Evolutionary conservation across 1,140 invertebrate species (phyloP).

Genomic region (fruit fly (Drosophila melanogaster)): Release_6_plus_ISO1_MT NT_033777.3:9296501-9297000

Average conservation of each 20-base stretch:
- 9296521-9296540: slow-evolving; percentile 7
- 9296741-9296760: slow-evolving; percentile 56
- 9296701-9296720: slow-evolving; percentile 2
- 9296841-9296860: slow-evolving; percentile 24
- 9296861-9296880: slow-evolving; percentile 32
- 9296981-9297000: background rate
- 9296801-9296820: slow-evolving; percentile 60
- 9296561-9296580: slow-evolving; percentile 37
- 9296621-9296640: slow-evolving; percentile 24
- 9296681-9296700: slow-evolving; percentile 45
- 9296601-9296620: slow-evolving; percentile 44
- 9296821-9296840: slow-evolving; percentile 38
- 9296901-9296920: slow-evolving; percentile 2
- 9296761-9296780: slow-evolving; percentile 49
- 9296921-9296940: slow-evolving; percentile 57
- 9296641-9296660: slow-evolving; percentile 39
- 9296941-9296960: slow-evolving; percentile 39
- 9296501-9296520: slow-evolving; percentile 13
- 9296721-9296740: slow-evolving; percentile 31
- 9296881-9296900: slow-evolving; percentile 23
- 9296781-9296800: slow-evolving; percentile 1
- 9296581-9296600: slow-evolving; percentile 21
- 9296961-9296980: slow-evolving; percentile 17
- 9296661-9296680: slow-evolving; percentile 17
- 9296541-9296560: slow-evolving; percentile 10